Conservation (phyloP, 2,888 invertebrate species). For the Acronicta alni region DNA sequence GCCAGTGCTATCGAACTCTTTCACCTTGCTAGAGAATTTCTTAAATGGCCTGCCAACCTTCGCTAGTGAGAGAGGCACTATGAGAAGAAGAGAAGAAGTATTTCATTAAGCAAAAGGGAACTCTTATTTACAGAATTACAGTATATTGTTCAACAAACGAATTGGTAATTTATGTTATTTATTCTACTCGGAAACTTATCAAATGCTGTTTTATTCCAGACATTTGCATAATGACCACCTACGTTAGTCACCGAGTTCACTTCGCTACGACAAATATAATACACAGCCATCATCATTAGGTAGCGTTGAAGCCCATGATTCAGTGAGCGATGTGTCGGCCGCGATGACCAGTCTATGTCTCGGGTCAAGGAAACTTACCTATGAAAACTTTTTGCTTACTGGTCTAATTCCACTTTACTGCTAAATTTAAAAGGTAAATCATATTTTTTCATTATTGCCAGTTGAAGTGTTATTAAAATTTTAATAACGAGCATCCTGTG, state of each 20-base stretch:
- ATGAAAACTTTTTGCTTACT: conserved; percentile 25
- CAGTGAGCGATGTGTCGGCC: conserved; percentile 18
- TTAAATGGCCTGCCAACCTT: too few species aligned
- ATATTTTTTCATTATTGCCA: conserved; percentile 53
- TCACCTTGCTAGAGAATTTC: too few species aligned
- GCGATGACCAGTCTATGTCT: conserved; percentile 38
- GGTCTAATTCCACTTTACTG: conserved; percentile 44
- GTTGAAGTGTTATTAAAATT: conserved; percentile 67
- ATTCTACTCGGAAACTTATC: conserved; percentile 27
- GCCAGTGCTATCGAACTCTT: too few species aligned
- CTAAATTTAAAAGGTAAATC: conserved; percentile 47
- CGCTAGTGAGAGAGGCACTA: too few species aligned
- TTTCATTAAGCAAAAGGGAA: neutral
- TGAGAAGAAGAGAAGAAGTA: too few species aligned
- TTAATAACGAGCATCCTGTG: conserved; percentile 75
- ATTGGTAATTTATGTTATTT: conserved; percentile 22
- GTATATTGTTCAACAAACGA: conserved; percentile 1
- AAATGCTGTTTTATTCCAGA: conserved; percentile 14
- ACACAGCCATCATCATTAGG: conserved; percentile 52
- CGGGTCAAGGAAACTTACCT: conserved; percentile 48
- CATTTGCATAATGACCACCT: conserved; percentile 46
- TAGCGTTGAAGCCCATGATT: conserved; percentile 26
- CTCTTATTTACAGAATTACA: neutral
- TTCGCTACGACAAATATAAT: conserved; percentile 38
- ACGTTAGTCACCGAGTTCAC: conserved; percentile 34